phyloP scores from a whole-genome alignment of 2,113 vertebrate genomes.

The Dinomys branickii region DNA sequence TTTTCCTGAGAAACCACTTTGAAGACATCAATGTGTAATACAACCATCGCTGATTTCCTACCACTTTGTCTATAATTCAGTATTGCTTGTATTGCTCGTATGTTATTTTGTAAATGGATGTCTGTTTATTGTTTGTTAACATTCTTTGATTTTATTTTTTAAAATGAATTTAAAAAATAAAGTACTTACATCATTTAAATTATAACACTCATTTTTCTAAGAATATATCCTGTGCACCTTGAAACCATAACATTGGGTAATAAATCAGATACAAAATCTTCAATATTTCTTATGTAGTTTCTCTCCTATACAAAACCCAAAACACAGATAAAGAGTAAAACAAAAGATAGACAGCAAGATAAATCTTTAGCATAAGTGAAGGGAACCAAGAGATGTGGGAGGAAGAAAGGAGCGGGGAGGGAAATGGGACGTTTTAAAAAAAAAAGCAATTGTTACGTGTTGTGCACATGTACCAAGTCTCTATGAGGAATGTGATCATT shows the following conservation, averaged over 20 bases:
- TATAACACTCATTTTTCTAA: not conserved
- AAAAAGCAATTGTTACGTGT: not conserved
- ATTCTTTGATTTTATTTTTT: too few species aligned
- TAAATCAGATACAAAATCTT: not conserved
- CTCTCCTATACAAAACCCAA: not conserved
- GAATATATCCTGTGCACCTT: not conserved
- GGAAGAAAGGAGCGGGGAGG: not conserved
- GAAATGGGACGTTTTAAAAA: not conserved
- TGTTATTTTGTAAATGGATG: too few species aligned
- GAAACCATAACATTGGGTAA: not conserved
- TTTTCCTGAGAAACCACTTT: too few species aligned
- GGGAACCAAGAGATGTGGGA: not conserved
- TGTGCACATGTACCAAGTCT: not conserved
- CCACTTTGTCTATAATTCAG: too few species aligned
- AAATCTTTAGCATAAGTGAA: not conserved
- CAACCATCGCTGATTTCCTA: too few species aligned
- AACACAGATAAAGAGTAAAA: not conserved
- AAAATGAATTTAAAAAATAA: too few species aligned
- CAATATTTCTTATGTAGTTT: not conserved
- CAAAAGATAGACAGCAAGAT: not conserved
- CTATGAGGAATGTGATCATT: not conserved
- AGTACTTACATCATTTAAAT: not conserved
- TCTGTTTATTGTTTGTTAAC: too few species aligned
- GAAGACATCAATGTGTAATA: too few species aligned
- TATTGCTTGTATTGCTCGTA: too few species aligned